Conservation (phyloP, 2,888 invertebrate genomes). For the Himalopsyche anomala region DNA sequence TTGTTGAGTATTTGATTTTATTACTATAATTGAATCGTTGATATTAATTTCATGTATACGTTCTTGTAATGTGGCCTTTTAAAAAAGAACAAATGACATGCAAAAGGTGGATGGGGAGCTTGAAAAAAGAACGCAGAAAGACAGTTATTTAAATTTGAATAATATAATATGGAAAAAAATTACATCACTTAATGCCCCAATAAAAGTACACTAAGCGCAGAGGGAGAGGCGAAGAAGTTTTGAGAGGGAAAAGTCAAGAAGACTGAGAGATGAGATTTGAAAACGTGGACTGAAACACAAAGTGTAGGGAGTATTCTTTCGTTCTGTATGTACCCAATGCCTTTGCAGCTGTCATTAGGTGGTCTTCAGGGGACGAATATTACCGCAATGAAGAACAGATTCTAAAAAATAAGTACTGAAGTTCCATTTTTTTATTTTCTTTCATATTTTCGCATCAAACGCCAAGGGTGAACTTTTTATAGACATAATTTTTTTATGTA, state of each 20-base stretch:
- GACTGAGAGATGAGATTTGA: conserved; percentile 63
- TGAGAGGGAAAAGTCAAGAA: conserved; percentile 36
- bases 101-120: conserved; percentile 68
- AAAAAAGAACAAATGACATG: neutral
- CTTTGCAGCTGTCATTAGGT: conserved; percentile 60
- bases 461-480: conserved; percentile 49
- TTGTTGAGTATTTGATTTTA: too few species aligned
- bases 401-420: conserved; percentile 62
- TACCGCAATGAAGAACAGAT: conserved; percentile 63
- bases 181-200: conserved; percentile 80
- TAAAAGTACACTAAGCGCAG: conserved; percentile 79
- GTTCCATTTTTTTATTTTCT: conserved; percentile 50
- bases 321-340: conserved; percentile 47
- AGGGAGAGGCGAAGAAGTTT: conserved; percentile 72
- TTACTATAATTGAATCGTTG: too few species aligned
- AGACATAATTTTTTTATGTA: conserved; percentile 42
- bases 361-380: conserved; percentile 61
- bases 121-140: conserved; percentile 76
- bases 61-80: neutral
- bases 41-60: too few species aligned
- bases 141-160: conserved; percentile 80
- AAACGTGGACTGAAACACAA: conserved; percentile 57
- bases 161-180: conserved; percentile 79
- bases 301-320: conserved; percentile 55
- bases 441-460: conserved; percentile 38